A percentile compares a stretch with the other conserved stretches of the same genome.
phyloP scores from a whole-genome alignment of 2,888 invertebrate species.

The Papilio demoleus region DNA sequence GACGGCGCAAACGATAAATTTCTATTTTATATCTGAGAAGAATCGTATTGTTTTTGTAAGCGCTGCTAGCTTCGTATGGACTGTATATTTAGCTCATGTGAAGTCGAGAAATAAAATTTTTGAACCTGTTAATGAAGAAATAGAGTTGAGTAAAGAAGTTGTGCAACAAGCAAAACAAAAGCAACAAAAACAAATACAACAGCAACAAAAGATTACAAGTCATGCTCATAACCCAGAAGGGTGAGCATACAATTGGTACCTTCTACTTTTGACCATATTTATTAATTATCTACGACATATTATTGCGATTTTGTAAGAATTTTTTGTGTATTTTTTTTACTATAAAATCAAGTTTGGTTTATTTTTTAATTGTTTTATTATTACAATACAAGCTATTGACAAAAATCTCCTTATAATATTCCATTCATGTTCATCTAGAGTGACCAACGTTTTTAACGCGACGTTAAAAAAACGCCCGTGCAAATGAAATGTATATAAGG shows the following conservation, averaged over 20 bases:
- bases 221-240: background rate
- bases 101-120: conserved; percentile 71
- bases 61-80: conserved; percentile 89
- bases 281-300: background rate
- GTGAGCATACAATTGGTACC: background rate
- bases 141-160: background rate
- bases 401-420: too few species aligned
- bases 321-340: background rate
- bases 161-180: background rate
- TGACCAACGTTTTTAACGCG: too few species aligned
- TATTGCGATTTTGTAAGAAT: background rate
- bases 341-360: background rate
- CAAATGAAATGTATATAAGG: too few species aligned
- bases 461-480: too few species aligned
- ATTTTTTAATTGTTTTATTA: conserved; percentile 9
- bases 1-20: conserved; percentile 88
- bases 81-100: conserved; percentile 90
- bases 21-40: conserved; percentile 86
- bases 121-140: background rate
- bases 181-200: background rate
- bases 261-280: background rate
- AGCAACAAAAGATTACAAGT: background rate
- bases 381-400: background rate
- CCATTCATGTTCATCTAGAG: too few species aligned
- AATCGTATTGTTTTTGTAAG: conserved; percentile 90